Percentiles rank a stretch among this genome's conserved stretches.
Evolutionary conservation across 1,140 invertebrate species (phyloP).

Genomic region (Danaus plexippus): DNA sequence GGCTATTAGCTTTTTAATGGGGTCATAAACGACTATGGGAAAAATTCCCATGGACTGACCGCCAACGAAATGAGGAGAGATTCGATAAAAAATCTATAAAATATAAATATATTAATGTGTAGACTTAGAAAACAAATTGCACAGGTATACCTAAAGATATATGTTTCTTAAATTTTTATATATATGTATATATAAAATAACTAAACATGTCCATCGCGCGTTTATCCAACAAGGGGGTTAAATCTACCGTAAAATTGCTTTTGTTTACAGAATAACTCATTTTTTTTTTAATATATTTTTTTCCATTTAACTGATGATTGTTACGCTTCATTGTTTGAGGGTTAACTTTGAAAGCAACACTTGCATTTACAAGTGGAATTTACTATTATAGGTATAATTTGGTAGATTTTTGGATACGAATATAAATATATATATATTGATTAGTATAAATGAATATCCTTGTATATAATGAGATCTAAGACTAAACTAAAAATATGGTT

Average conservation of each 20-base stretch:
- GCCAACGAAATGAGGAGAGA: too few species aligned
- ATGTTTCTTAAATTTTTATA: neutral
- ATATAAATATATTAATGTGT: too few species aligned
- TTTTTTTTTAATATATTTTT: constrained; percentile 25
- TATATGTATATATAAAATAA: constrained; percentile 1
- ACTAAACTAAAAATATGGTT: too few species aligned
- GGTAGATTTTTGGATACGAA: constrained; percentile 1
- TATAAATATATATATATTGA: too few species aligned
- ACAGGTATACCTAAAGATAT: neutral
- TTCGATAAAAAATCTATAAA: too few species aligned
- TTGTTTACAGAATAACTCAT: constrained; percentile 53
- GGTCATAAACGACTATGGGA: constrained; percentile 24
- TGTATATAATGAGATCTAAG: too few species aligned
- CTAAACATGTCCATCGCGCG: constrained; percentile 19
- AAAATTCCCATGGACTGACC: neutral
- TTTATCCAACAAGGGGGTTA: constrained; percentile 32
- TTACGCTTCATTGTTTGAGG: constrained; percentile 25
- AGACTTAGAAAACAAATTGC: too few species aligned
- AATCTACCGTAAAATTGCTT: constrained; percentile 56
- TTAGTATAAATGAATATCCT: too few species aligned
- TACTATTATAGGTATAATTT: neutral
- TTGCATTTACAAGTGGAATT: neutral
- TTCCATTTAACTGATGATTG: constrained; percentile 24
- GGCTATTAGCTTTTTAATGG: constrained; percentile 25
- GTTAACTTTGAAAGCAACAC: constrained; percentile 8